Percentiles rank a stretch among this genome's conserved stretches.
Conservation (phyloP, 1,140 invertebrate genomes). For the Gonatopus flavifemur region DNA sequence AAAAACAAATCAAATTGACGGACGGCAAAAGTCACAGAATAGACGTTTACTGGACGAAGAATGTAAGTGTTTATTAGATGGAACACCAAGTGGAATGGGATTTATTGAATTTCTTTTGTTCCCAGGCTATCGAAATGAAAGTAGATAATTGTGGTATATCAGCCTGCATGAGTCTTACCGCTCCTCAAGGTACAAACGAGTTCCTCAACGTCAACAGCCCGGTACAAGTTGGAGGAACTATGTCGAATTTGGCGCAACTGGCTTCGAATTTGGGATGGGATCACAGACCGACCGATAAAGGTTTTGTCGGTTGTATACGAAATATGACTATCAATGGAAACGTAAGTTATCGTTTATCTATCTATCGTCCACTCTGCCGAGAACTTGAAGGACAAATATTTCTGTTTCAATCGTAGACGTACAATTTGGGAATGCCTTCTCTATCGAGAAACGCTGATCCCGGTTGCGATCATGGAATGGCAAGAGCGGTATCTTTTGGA, state of each 20-base stretch:
- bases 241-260: conserved; percentile 64
- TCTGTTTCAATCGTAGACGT: conserved; percentile 59
- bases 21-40: conserved; percentile 81
- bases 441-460: conserved; percentile 68
- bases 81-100: conserved; percentile 12
- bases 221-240: conserved; percentile 82
- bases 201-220: conserved; percentile 88
- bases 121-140: conserved; percentile 70
- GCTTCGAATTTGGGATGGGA: conserved; percentile 65
- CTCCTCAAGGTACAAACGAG: conserved; percentile 70
- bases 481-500: conserved; percentile 74
- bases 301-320: conserved; percentile 83
- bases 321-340: conserved; percentile 81
- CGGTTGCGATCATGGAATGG: conserved; percentile 69
- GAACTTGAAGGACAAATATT: background rate
- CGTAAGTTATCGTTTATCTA: conserved; percentile 56
- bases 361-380: background rate
- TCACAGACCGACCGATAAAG: conserved; percentile 64
- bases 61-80: conserved; percentile 46
- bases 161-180: conserved; percentile 69
- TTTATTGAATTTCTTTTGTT: conserved; percentile 17
- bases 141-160: conserved; percentile 75
- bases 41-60: conserved; percentile 74
- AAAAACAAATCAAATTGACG: conserved; percentile 72
- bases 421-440: conserved; percentile 75